Base-by-base conservation (phyloP, 2,888 invertebrate species). In the Gibbula magus region DNA sequence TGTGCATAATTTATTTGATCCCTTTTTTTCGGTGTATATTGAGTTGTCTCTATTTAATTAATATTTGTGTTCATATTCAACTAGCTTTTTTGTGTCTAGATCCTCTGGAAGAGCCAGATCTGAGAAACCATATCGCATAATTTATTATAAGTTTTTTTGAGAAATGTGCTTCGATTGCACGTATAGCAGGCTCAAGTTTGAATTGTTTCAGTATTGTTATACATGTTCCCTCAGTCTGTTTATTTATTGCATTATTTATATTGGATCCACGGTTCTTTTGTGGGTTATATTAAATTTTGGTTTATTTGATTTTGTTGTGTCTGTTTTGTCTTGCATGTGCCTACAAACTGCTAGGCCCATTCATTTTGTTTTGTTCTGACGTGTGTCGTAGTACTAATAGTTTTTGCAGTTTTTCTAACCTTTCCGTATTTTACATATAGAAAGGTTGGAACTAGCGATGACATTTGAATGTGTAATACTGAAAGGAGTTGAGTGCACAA, bases 201-300 rank as follows among this genome's bases (percentile, higher is more conserved):
- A 32, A 75, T 54, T 75, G 78, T 75, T 70, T 76, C 53, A 75
- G n/a, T 78, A 77, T 78, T 61, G 35, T 53, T 32, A 29, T 70
- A 35, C 66, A 75, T 76, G 76, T 75, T 61, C 75, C 75, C 75
- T 76, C 45, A 70, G 73, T 29, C 39, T 39, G 39, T 73, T 67
- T 70, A 61, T 81, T 78, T 73, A 73, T 53, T 79, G 35, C 75
- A 70, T 79, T 79, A 39, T 82, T 80, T 80, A 67, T 70, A 73
- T 77, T 73, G 56, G 77, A 67, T 78, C 53, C 61, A 32, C 77
- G 78, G 20, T 35, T 75, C 52, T 79, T 78, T 79, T 56, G 83
- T 81, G 79, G 56, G 77, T 83, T 83, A 78, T 73, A 84, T 82
- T 77, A 82, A 82, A 79, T 82, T 82, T 83, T 52, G 52, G 80